Base-by-base conservation (phyloP, 2,888 invertebrate genomes). In the Bellardia bayeri region DNA sequence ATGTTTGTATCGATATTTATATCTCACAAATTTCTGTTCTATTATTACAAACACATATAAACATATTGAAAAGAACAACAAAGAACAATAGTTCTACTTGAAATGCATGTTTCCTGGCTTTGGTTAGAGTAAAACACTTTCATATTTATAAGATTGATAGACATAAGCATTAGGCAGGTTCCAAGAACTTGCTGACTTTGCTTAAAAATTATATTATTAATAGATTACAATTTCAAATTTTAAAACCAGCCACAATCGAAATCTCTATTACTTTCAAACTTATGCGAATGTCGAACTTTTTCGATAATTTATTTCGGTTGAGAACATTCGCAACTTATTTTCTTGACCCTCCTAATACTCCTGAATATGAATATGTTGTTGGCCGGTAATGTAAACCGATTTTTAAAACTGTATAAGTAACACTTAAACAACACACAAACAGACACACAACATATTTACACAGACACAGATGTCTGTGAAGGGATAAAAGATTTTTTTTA, bases 81-180 rank as follows among this genome's bases (percentile, higher is more conserved):
- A 49, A 13, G 30, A 66, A 4, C 82, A 82, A 74, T 82, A 37
- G 37, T 37, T 5, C 33, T 11, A 74, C 6, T 61, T 23, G 11
- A 75, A 51, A 49, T 61, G 42, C 58, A 69, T 61, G 61, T 82
- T 61, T 76, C 16, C 61, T 68, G 68, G 16, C 40, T 74, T 72
- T 14, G 45, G 63, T 40, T n/a, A 30, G 63, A 69, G 23, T 51
- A 42, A 76, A 68, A 40, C 33, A 42, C 5, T 23, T 2, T 16
- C 7, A 30, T 37, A 37, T 37, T 45, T 45, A 45, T 45, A 45
- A 11, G 11, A 45, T 11, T 45, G 45, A 45, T 45, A 45, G 45
- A 11, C 45, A 45, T 11, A 11, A 45, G 11, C 9, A 45, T 45
- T 11, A 45, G 45, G 45, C 2, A 2, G 45, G 9, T 9, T 9